Percentiles rank a stretch among this genome's conserved stretches.
Conservation (phyloP, 2,113 vertebrate genomes). For the Podarcis raffonei region DNA sequence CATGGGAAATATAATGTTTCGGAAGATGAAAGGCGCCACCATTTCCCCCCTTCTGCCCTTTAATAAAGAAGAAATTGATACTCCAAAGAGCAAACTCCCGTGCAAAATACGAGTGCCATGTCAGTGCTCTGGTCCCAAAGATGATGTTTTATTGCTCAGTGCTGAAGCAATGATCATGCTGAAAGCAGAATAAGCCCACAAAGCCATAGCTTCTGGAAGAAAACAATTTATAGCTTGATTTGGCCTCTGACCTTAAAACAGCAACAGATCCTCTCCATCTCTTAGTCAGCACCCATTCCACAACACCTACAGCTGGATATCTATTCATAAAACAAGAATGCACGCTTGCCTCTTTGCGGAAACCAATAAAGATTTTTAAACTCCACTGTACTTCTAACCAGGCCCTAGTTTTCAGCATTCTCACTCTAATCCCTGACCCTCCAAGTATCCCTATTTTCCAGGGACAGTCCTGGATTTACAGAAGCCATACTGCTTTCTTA, state of each 20-base stretch:
- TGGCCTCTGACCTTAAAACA: slow-evolving; percentile 23
- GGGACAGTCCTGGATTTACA: too few relatives aligned
- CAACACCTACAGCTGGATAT: neutral
- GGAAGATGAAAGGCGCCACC: slow-evolving; percentile 9
- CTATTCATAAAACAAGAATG: neutral
- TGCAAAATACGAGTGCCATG: neutral
- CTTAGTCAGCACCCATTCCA: neutral
- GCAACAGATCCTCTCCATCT: slow-evolving; percentile 3
- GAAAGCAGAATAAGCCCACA: slow-evolving; percentile 17
- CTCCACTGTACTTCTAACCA: neutral
- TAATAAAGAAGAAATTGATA: slow-evolving; percentile 39
- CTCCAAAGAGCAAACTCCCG: neutral
- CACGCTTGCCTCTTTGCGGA: neutral
- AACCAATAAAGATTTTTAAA: neutral
- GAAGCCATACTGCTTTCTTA: too few relatives aligned
- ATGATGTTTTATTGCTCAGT: slow-evolving; percentile 19
- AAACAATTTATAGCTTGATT: slow-evolving; percentile 51
- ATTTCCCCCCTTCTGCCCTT: slow-evolving; percentile 18
- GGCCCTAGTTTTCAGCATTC: neutral
- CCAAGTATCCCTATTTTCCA: too few relatives aligned
- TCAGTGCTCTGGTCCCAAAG: slow-evolving; percentile 23
- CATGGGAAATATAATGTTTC: neutral
- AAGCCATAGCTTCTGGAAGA: slow-evolving; percentile 21
- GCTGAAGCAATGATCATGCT: slow-evolving; percentile 7
- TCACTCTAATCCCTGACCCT: too few relatives aligned